Conservation (phyloP, 1,140 invertebrate species). For the Zaprionus gabonicus region DNA sequence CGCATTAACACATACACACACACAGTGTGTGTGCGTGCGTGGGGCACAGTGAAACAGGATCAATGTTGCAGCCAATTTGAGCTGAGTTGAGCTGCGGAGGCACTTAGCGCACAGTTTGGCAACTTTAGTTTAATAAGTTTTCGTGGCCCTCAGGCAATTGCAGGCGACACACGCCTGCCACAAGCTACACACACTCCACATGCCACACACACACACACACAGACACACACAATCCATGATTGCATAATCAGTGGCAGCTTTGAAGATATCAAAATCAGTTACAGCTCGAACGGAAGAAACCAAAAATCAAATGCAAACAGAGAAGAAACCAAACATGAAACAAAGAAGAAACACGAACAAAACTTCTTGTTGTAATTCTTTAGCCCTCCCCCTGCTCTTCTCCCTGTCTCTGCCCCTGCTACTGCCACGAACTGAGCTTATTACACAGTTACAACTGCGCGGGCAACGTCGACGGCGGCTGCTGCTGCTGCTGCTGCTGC, state of each 20-base stretch:
- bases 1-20: conserved; percentile 16
- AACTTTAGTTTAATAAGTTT: conserved; percentile 20
- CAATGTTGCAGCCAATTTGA: conserved; percentile 59
- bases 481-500: conserved; percentile 32
- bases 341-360: conserved; percentile 19
- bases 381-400: not conserved
- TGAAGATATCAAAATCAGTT: conserved; percentile 52
- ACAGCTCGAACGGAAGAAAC: not conserved
- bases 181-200: not conserved
- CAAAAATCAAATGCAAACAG: not conserved
- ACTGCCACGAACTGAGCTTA: conserved; percentile 23
- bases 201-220: not conserved
- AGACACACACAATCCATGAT: not conserved
- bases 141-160: not conserved
- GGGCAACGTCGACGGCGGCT: conserved; percentile 9
- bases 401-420: not conserved
- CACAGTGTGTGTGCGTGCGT: not conserved
- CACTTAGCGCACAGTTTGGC: not conserved
- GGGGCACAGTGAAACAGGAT: conserved; percentile 55
- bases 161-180: conserved; percentile 8
- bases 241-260: conserved; percentile 39
- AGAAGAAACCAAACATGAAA: conserved; percentile 18
- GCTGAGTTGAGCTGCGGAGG: not conserved
- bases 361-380: conserved; percentile 29
- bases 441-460: conserved; percentile 75